Percentiles rank a stretch among this genome's conserved stretches.
Conservation (phyloP, 2,888 invertebrate genomes). For the Apodemia zela region DNA sequence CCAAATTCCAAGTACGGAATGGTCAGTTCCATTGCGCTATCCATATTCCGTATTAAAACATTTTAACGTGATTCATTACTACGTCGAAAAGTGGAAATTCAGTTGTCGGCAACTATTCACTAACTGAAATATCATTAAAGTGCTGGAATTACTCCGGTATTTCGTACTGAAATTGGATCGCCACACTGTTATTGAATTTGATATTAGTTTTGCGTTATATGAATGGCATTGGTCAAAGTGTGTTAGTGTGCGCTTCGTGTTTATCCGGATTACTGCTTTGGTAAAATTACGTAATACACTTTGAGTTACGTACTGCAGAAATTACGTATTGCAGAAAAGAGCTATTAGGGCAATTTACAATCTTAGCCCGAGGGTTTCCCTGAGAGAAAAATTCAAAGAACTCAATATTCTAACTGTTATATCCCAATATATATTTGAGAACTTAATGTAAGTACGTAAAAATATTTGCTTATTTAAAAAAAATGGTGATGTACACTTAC, state of each 20-base stretch:
- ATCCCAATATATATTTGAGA: too few species aligned
- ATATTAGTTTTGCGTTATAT: conserved; percentile 9
- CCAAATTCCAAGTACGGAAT: conserved; percentile 1
- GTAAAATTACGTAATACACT: too few species aligned
- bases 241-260: not conserved
- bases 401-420: too few species aligned
- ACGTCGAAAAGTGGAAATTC: conserved; percentile 19
- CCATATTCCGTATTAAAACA: conserved; percentile 16
- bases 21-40: conserved; percentile 5
- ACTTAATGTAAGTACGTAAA: too few species aligned
- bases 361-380: too few species aligned
- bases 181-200: conserved; percentile 10
- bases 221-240: conserved; percentile 6
- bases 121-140: conserved; percentile 21
- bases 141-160: conserved; percentile 9
- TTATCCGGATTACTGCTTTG: too few species aligned
- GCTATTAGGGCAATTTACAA: too few species aligned
- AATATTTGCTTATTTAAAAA: too few species aligned
- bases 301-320: too few species aligned
- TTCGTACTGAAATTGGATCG: conserved; percentile 13
- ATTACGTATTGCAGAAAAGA: too few species aligned
- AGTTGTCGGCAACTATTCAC: conserved; percentile 17
- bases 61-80: conserved; percentile 18
- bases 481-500: too few species aligned
- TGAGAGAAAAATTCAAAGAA: too few species aligned